Evolutionary conservation across 2,888 invertebrate genomes (phyloP).

Genomic region (Sphaeridia pumilis): DNA sequence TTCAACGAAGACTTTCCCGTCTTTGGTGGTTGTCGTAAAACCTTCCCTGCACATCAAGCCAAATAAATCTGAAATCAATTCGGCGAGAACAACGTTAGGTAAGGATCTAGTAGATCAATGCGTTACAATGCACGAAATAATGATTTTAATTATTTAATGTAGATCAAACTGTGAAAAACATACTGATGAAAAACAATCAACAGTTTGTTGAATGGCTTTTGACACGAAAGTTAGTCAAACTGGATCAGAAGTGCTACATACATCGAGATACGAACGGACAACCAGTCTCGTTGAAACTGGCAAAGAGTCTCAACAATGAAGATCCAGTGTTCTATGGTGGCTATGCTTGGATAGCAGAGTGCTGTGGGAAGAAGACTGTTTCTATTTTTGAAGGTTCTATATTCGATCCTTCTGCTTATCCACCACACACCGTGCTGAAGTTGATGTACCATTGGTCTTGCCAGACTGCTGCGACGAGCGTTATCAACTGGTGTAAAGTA

Average conservation of each 20-base stretch:
- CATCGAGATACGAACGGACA: constrained; percentile 43
- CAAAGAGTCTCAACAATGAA: constrained; percentile 73
- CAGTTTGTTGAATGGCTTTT: constrained; percentile 85
- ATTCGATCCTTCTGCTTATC: constrained; percentile 73
- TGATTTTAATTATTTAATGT: constrained; percentile 1
- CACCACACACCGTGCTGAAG: constrained; percentile 68
- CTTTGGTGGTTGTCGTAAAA: constrained; percentile 68
- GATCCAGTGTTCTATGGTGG: constrained; percentile 81
- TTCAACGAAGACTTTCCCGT: constrained; percentile 80
- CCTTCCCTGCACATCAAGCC: constrained; percentile 60
- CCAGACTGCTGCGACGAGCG: constrained; percentile 77
- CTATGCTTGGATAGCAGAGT: constrained; percentile 82
- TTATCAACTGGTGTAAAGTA: constrained; percentile 73
- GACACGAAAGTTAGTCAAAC: constrained; percentile 66
- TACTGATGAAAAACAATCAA: constrained; percentile 66
- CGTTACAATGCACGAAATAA: background rate
- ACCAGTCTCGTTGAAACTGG: constrained; percentile 58
- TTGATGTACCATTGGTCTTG: constrained; percentile 84
- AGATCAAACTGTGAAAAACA: constrained; percentile 70
- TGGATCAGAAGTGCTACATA: constrained; percentile 62
- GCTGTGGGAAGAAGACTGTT: constrained; percentile 71
- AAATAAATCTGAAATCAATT: constrained; percentile 38
- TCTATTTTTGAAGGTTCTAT: constrained; percentile 78
- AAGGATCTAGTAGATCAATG: constrained; percentile 16
- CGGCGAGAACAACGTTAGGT: constrained; percentile 43